phyloP scores from a whole-genome alignment of 1,140 invertebrate species.

The Rhopalosiphum maidis region DNA sequence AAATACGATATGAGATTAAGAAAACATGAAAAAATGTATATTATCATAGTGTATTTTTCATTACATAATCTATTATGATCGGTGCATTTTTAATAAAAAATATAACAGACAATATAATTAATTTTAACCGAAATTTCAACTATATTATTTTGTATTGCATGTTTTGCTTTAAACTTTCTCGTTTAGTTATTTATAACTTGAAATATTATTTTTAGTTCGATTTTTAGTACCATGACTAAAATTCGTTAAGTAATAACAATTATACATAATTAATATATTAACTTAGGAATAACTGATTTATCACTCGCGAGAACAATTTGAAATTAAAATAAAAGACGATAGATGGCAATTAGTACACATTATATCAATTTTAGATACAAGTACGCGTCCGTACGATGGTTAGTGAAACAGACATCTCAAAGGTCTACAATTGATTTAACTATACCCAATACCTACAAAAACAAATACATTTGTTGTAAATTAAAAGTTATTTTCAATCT shows the following conservation, averaged over 20 bases:
- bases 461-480: not conserved
- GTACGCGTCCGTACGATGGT: not conserved
- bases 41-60: too few relatives aligned
- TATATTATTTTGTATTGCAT: not conserved
- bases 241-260: not conserved
- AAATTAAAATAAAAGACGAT: not conserved
- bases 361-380: not conserved
- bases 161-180: too few relatives aligned
- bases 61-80: too few relatives aligned
- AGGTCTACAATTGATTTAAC: not conserved
- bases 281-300: not conserved
- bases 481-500: not conserved
- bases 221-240: too few relatives aligned
- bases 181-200: too few relatives aligned
- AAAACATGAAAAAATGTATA: too few relatives aligned
- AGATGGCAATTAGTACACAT: not conserved
- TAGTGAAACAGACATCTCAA: not conserved
- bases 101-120: too few relatives aligned
- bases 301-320: not conserved
- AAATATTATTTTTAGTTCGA: too few relatives aligned
- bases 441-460: not conserved
- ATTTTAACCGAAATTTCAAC: too few relatives aligned
- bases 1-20: too few relatives aligned
- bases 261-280: too few relatives aligned
- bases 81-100: too few relatives aligned